Evolutionary conservation across 1,140 invertebrate species (phyloP), one percentile per base, ranked within the genome.

Genomic region (Ceratitis capitata): DNA sequence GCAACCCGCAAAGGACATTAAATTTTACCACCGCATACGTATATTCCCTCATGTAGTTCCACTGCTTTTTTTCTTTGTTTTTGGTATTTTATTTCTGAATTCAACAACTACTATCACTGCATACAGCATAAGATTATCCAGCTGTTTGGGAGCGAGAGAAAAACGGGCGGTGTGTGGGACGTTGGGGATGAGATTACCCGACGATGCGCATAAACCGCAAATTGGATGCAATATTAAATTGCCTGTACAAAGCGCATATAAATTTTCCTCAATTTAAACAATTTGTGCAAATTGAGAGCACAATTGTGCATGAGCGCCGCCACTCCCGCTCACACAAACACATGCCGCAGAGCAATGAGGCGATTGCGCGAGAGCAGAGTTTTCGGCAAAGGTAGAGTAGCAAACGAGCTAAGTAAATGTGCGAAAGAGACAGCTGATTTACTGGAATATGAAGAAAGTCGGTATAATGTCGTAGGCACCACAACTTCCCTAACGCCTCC

Each of bases 191-290:
- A 83, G 26, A 39, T 58, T 35, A n/a, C 69, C 32, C 86, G 89
- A 85, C 87, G 89, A 90, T 89, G 89, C 89, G 89, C 88, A 91
- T 91, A 91, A 91, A 91, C 90, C 90, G 90, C 90, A 91, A 91
- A 91, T 91, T 91, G 90, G 90, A 91, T 91, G 89, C 89, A 89
- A 91, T 91, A 91, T 91, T 91, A 91, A 91, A 91, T 91, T 90
- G 90, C 87, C 89, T 91, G 90, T 91, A 89, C 89, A 91, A 91
- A 91, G 89, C 89, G 88, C 89, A 89, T 91, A 91, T 91, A 91
- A 90, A 91, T 89, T 91, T 89, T 89, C 87, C 90, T 91, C 90
- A 91, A 91, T 90, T 91, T 91, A 89, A 91, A 90, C 87, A 86
- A 90, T 87, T 89, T 87, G 74, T 89, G 87, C 84, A 88, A 87